Evolutionary conservation across 2,888 invertebrate species (phyloP), one percentile per base, ranked within the genome.

Genomic region (Leptopilina myrica): DNA sequence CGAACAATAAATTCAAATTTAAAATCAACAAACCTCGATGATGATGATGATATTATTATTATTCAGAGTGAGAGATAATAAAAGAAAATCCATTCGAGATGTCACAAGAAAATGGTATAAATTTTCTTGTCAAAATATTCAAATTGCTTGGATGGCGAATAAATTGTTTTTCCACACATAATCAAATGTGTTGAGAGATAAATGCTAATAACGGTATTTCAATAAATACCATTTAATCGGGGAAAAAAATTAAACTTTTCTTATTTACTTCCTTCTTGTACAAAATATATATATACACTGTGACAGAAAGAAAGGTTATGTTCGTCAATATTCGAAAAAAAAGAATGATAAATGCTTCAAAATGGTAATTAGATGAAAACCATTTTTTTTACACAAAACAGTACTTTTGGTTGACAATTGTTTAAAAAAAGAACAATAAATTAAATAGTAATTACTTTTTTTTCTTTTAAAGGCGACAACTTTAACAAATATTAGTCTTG

Each of bases 271-370:
- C 11, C 9, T 46, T 9, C 46, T 46, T 43, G 43, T 15, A 5
- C 20, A 20, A 20, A 20, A 20, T 20, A 20, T n/a, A 20, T 43
- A 43, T 7, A 7, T 6, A 43, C 43, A 43, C 7, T 4, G 53
- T 1, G 2, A 33, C 33, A 33, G 26, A n/a, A 73, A 56, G 53
- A 14, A 73, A 40, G 73, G 73, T 73, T 73, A 73, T 73, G 73
- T 20, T 20, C 20, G 20, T 73, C 73, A 73, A 56, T 56, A 73
- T 56, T 49, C 14, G 56, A n/a, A 33, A n/a, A 33, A 12, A 1
- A 26, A 43, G 43, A 8, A 73, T 11, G 8, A 53, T 73, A 14
- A n/a, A 56, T 73, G 56, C 56, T 56, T 33, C n/a, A 73, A 62
- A 62, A 62, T n/a, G n/a, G 6, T 20, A 62, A 62, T 7, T 15